phyloP scores from a whole-genome alignment of 1,140 invertebrate genomes.

The Bombus consobrinus region DNA sequence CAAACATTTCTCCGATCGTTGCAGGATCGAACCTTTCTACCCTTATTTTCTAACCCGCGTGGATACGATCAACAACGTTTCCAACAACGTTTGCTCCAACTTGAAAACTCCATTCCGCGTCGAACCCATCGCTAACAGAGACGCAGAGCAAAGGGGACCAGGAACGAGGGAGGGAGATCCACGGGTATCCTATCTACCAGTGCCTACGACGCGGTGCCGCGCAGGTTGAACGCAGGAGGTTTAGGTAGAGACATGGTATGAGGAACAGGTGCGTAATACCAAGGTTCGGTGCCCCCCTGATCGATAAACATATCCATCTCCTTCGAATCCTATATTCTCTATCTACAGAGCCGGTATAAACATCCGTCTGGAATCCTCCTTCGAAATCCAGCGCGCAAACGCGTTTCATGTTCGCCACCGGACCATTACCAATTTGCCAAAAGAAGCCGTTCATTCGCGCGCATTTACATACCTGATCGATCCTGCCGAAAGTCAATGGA shows the following conservation, averaged over 20 bases:
- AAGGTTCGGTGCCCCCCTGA: conserved; percentile 48
- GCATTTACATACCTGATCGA: background rate
- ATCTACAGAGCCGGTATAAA: no score
- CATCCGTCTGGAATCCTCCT: no score
- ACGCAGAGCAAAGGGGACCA: conserved; percentile 41
- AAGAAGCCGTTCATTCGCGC: no score
- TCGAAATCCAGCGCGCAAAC: background rate
- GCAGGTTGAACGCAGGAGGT: conserved; percentile 81
- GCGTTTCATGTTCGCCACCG: fast-evolving
- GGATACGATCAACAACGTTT: background rate
- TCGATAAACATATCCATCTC: conserved; percentile 27
- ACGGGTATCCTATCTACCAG: conserved; percentile 72
- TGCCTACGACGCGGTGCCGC: conserved; percentile 72
- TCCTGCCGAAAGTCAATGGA: background rate
- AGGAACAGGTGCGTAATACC: conserved; percentile 75
- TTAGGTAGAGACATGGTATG: conserved; percentile 76
- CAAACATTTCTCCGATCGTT: no score
- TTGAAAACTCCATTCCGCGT: background rate
- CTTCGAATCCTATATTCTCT: background rate
- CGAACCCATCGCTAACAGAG: conserved; percentile 41
- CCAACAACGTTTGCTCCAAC: background rate
- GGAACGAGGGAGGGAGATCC: conserved; percentile 58
- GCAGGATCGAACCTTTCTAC: background rate
- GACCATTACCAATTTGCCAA: background rate
- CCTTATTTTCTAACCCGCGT: background rate